Evolutionary conservation across 2,888 invertebrate genomes (phyloP).

Genomic region (Troides helena): DNA sequence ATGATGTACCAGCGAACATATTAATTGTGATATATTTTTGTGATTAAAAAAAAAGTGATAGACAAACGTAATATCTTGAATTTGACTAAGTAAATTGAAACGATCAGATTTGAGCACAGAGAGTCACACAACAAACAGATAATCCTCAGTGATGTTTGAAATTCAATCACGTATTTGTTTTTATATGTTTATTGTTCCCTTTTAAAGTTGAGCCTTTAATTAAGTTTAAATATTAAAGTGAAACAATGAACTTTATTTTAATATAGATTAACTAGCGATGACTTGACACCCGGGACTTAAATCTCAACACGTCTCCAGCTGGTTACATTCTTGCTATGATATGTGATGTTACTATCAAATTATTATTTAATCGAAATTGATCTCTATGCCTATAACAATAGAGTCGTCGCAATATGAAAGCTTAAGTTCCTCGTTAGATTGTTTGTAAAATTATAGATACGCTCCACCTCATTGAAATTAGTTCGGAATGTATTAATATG

Average conservation of each 20-base stretch:
- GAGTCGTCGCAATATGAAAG: slow-evolving; percentile 10
- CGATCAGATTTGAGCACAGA: not conserved
- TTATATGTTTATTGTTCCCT: slow-evolving; percentile 21
- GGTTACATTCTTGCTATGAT: slow-evolving; percentile 32
- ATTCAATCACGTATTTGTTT: slow-evolving; percentile 25
- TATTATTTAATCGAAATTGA: not conserved
- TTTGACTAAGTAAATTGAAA: not conserved
- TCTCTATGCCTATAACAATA: slow-evolving; percentile 4
- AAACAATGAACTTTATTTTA: slow-evolving; percentile 77
- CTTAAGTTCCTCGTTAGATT: slow-evolving; percentile 26
- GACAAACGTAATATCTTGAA: not conserved
- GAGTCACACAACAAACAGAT: not conserved
- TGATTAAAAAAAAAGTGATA: no score
- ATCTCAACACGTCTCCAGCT: slow-evolving; percentile 43
- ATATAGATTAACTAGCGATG: slow-evolving; percentile 77
- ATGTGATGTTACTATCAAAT: not conserved
- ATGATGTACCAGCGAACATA: no score
- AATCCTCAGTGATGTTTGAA: not conserved
- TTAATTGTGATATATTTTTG: no score
- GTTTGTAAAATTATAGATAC: slow-evolving; percentile 46
- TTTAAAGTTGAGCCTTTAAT: slow-evolving; percentile 49
- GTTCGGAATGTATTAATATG: slow-evolving; percentile 71
- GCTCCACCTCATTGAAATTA: slow-evolving; percentile 63
- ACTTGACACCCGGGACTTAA: slow-evolving; percentile 69
- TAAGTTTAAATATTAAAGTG: slow-evolving; percentile 63